Conservation (phyloP, 2,113 vertebrate species). For the Urocolius indicus region DNA sequence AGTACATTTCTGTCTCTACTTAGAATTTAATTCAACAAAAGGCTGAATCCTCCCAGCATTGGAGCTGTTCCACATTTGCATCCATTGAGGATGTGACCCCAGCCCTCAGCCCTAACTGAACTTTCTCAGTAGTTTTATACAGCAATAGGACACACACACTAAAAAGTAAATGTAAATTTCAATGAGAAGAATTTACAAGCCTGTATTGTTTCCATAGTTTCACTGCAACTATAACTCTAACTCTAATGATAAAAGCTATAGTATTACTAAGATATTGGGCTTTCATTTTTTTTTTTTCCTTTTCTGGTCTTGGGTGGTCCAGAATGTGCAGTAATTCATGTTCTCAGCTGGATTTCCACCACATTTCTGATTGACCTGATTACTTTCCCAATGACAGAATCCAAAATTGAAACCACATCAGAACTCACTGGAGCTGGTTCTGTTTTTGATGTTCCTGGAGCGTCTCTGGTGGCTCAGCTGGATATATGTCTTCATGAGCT, state of each 20-base stretch:
- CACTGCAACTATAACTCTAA: slow-evolving; percentile 40
- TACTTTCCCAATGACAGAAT: slow-evolving; percentile 72
- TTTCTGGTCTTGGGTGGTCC: slow-evolving; percentile 70
- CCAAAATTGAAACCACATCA: slow-evolving; percentile 75
- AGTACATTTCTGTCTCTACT: background rate
- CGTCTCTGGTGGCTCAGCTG: slow-evolving; percentile 69
- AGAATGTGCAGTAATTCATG: slow-evolving; percentile 71
- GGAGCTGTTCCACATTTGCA: slow-evolving; percentile 59
- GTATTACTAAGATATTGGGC: slow-evolving; percentile 39
- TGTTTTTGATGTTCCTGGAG: slow-evolving; percentile 71
- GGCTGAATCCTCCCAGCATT: slow-evolving; percentile 34
- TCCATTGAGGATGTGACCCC: slow-evolving; percentile 67
- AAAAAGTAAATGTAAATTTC: slow-evolving; percentile 31
- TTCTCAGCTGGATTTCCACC: slow-evolving; percentile 73
- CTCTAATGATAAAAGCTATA: slow-evolving; percentile 61
- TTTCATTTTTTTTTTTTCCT: background rate
- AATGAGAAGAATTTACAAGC: slow-evolving; percentile 33
- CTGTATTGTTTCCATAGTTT: slow-evolving; percentile 59
- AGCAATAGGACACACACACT: background rate
- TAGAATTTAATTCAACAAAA: slow-evolving; percentile 67
- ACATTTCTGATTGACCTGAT: slow-evolving; percentile 74
- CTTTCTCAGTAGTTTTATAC: slow-evolving; percentile 50
- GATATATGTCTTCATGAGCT: slow-evolving; percentile 52
- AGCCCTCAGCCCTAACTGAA: slow-evolving; percentile 63
- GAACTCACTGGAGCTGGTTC: slow-evolving; percentile 56